phyloP scores from a whole-genome alignment of 1,140 invertebrate genomes.

The Leptopilina clavipes region DNA sequence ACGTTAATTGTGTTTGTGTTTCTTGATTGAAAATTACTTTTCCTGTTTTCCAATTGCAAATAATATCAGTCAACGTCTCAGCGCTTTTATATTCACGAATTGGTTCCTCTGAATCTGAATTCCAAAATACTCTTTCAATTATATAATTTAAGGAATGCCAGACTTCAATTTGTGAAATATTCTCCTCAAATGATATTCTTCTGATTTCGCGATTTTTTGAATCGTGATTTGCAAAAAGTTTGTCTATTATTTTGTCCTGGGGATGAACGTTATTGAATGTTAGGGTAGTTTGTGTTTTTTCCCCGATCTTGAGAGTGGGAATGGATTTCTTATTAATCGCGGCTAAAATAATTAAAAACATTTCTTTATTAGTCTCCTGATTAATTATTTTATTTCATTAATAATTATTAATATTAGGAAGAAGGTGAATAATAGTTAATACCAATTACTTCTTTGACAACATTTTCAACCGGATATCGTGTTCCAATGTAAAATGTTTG shows the following conservation, averaged over 20 bases:
- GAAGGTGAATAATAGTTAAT: not conserved
- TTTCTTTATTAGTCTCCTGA: too few species aligned
- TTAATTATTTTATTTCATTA: too few species aligned
- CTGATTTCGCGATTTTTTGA: not conserved
- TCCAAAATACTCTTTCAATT: constrained; percentile 50
- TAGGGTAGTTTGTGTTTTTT: not conserved
- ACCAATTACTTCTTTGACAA: constrained; percentile 54
- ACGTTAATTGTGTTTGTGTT: constrained; percentile 52
- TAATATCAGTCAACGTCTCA: constrained; percentile 47
- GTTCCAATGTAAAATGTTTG: constrained; percentile 57
- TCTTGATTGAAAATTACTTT: constrained; percentile 47
- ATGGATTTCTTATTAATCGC: not conserved
- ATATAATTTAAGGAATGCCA: constrained; percentile 46
- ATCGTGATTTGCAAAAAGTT: not conserved
- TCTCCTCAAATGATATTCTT: not conserved
- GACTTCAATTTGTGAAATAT: constrained; percentile 35
- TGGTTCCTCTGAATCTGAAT: constrained; percentile 42
- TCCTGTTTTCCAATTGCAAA: constrained; percentile 42
- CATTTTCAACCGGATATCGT: constrained; percentile 40
- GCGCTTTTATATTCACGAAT: not conserved
- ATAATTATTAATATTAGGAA: too few species aligned
- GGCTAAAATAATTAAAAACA: not conserved
- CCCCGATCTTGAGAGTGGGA: not conserved
- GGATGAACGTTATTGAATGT: not conserved
- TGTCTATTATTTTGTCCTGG: not conserved